Conservation (phyloP, 37 sponge, comb jelly and placozoan genomes). For the Halisarca cf. caerulea region DNA sequence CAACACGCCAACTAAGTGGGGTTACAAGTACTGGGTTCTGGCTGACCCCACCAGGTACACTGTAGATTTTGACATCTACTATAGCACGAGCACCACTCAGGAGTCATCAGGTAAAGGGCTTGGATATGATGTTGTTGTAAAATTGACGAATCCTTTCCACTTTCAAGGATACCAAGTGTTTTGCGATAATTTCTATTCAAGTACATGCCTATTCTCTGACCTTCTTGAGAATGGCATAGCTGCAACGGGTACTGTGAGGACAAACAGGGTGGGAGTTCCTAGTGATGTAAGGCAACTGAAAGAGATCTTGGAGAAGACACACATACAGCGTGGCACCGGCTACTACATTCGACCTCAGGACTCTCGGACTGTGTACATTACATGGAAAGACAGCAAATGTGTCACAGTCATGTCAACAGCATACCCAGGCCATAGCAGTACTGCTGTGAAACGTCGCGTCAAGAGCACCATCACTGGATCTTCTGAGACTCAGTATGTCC, state of each 20-base stretch:
- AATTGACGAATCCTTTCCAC: neutral
- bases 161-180: constrained; percentile 23
- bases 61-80: constrained; percentile 33
- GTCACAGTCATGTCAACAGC: constrained; percentile 41
- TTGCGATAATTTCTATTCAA: constrained; percentile 25
- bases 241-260: constrained; percentile 10
- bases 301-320: neutral
- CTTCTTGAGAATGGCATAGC: neutral
- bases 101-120: constrained; percentile 1
- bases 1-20: constrained; percentile 59
- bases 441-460: neutral
- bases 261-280: constrained; percentile 15
- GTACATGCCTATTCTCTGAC: neutral
- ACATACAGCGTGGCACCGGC: constrained; percentile 19
- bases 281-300: neutral
- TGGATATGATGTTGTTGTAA: constrained; percentile 18
- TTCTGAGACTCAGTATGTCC: constrained; percentile 19
- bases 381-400: constrained; percentile 33
- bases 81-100: neutral
- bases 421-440: constrained; percentile 40
- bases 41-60: constrained; percentile 37
- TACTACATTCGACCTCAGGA: constrained; percentile 34
- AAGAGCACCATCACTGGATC: neutral
- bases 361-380: constrained; percentile 22
- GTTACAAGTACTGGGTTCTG: constrained; percentile 47